These are phyloP conservation scores for Magallana nippona DNA, from an alignment of 2,888 invertebrate genomes.

Conservation along the genomic window DNA sequence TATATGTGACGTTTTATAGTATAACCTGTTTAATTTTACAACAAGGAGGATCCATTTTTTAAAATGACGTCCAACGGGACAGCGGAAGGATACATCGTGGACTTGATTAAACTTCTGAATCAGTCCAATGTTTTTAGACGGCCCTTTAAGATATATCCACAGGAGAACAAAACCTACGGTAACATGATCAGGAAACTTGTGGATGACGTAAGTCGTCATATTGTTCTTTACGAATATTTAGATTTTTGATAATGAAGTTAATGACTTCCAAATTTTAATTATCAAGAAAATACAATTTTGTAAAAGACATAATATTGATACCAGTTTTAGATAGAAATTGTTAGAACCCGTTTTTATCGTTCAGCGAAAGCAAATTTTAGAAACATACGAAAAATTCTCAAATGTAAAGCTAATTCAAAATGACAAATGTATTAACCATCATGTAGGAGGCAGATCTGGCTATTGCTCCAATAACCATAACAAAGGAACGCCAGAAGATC, in stretches of 20 bases:
- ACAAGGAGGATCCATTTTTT: slow-evolving; percentile 80
- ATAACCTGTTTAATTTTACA: too few relatives aligned
- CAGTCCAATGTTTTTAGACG: slow-evolving; percentile 88
- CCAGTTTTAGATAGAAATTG: too few relatives aligned
- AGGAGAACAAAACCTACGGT: slow-evolving; percentile 92
- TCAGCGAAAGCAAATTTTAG: too few relatives aligned
- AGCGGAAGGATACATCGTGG: slow-evolving; percentile 91
- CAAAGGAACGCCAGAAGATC: slow-evolving; percentile 93
- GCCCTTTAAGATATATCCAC: slow-evolving; percentile 90
- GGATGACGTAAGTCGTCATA: slow-evolving; percentile 62
- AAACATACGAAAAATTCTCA: too few relatives aligned
- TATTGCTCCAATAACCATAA: slow-evolving; percentile 96
- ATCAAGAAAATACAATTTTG: too few relatives aligned
- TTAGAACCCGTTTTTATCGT: too few relatives aligned
- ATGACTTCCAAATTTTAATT: background rate
- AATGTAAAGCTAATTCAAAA: too few relatives aligned
- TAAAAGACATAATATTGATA: too few relatives aligned
- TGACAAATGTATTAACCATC: too few relatives aligned
- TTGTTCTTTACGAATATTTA: background rate
- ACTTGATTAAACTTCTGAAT: slow-evolving; percentile 88
- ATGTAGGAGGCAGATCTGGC: slow-evolving; percentile 92
- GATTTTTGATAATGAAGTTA: background rate
- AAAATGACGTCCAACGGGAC: slow-evolving; percentile 75
- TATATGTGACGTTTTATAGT: too few relatives aligned
- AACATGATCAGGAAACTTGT: slow-evolving; percentile 79